Conservation (phyloP, 2,888 invertebrate genomes). For the Leuctra nigra region DNA sequence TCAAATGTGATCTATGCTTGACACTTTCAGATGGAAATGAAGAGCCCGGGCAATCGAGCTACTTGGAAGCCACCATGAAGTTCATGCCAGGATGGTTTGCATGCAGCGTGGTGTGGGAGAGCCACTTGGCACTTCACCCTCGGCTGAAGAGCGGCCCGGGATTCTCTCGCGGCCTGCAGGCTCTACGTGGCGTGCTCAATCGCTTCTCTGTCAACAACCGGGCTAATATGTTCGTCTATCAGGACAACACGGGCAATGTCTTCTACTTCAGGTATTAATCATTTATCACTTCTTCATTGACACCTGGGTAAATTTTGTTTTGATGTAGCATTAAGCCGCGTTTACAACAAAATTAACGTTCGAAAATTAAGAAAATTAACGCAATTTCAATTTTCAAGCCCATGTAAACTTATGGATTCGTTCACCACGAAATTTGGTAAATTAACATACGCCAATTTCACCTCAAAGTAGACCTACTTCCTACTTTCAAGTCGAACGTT, state of each 20-base stretch:
- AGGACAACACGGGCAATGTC: conserved; percentile 54
- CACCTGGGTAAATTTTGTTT: no score
- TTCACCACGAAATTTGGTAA: no score
- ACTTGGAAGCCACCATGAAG: conserved; percentile 42
- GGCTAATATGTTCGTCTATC: conserved; percentile 70
- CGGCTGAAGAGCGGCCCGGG: conserved; percentile 58
- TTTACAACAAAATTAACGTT: no score
- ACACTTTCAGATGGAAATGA: conserved; percentile 16
- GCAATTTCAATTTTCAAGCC: no score
- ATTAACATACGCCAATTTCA: no score
- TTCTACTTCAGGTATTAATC: conserved; percentile 54
- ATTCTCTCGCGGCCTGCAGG: conserved; percentile 55
- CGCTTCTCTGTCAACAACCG: conserved; percentile 65
- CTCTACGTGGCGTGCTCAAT: conserved; percentile 56
- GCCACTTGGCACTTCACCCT: conserved; percentile 61
- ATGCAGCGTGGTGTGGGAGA: conserved; percentile 67
- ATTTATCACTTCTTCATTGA: no score
- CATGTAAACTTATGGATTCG: no score
- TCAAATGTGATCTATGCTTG: no score
- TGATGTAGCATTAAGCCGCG: no score
- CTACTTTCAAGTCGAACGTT: no score
- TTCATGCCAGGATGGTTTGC: conserved; percentile 62
- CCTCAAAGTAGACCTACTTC: no score
- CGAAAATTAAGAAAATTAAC: no score
- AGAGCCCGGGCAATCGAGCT: conserved; percentile 30